Percentiles rank a stretch among this genome's conserved stretches.
Conservation (phyloP, 2,113 vertebrate species). For the Pygathrix nemaeus region DNA sequence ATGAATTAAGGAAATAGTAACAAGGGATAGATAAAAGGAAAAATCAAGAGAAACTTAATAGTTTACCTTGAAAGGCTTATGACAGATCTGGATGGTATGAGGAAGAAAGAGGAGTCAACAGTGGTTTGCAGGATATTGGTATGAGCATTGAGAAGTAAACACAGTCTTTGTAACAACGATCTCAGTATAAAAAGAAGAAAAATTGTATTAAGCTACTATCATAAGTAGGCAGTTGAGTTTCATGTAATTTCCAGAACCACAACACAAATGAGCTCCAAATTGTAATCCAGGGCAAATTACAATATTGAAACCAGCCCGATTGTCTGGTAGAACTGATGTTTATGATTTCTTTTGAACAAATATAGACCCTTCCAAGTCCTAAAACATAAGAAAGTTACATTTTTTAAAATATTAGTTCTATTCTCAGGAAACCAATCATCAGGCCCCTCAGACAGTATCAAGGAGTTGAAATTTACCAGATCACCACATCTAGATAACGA, state of each 20-base stretch:
- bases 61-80: not conserved
- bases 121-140: not conserved
- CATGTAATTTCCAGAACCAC: not conserved
- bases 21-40: not conserved
- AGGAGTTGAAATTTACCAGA: too few species aligned
- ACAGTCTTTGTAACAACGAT: not conserved
- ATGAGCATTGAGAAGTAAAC: not conserved
- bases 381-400: too few species aligned
- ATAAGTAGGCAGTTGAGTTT: not conserved
- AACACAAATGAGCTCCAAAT: not conserved
- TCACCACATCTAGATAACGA: too few species aligned
- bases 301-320: not conserved
- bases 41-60: not conserved
- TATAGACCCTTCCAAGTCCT: too few species aligned
- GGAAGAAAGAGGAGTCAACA: not conserved
- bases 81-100: not conserved
- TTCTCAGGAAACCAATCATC: too few species aligned
- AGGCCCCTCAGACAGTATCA: too few species aligned
- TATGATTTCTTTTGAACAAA: too few species aligned
- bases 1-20: not conserved
- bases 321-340: too few species aligned
- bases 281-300: not conserved
- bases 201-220: not conserved
- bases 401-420: too few species aligned
- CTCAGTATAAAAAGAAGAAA: not conserved